A percentile compares a stretch with the other conserved stretches of the same genome.
These are phyloP conservation scores for Merluccius polli DNA, from an alignment of 2,797 vertebrate species.

Conservation along the genomic window DNA sequence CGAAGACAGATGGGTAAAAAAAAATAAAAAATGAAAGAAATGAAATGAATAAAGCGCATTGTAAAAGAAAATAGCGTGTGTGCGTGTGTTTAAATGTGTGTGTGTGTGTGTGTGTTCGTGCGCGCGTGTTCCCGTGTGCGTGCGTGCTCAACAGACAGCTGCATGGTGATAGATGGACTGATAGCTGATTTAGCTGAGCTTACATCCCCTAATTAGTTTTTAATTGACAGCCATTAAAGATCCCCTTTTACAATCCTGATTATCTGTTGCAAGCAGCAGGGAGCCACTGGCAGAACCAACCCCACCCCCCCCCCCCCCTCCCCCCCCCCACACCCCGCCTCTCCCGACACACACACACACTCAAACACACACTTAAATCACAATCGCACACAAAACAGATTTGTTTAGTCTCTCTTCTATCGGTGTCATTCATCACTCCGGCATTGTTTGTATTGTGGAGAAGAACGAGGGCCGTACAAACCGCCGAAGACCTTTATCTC, in stretches of 20 bases:
- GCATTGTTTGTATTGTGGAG: slow-evolving; percentile 17
- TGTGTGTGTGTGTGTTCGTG: slow-evolving; percentile 19
- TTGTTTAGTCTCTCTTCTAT: background rate
- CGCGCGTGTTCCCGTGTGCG: slow-evolving; percentile 14
- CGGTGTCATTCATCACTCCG: background rate
- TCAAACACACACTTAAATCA: background rate
- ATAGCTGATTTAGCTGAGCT: slow-evolving; percentile 67
- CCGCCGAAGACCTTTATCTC: slow-evolving; percentile 10
- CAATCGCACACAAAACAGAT: background rate
- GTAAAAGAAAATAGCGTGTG: background rate
- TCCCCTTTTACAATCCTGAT: slow-evolving; percentile 67
- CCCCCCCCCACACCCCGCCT: slow-evolving; percentile 5
- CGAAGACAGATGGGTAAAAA: slow-evolving; percentile 56
- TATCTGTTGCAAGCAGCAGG: slow-evolving; percentile 56
- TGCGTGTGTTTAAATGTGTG: slow-evolving; percentile 9
- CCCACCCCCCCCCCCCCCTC: background rate
- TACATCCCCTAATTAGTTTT: slow-evolving; percentile 74
- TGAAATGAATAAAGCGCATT: slow-evolving; percentile 1
- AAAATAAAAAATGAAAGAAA: slow-evolving; percentile 56
- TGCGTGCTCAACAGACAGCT: slow-evolving; percentile 41
- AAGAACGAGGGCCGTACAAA: slow-evolving; percentile 9
- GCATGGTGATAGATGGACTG: slow-evolving; percentile 67
- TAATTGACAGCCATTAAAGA: slow-evolving; percentile 78
- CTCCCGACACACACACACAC: background rate
- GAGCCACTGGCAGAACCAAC: slow-evolving; percentile 38